phyloP scores from a whole-genome alignment of 2,797 vertebrate species.

The Natrix natrix region DNA sequence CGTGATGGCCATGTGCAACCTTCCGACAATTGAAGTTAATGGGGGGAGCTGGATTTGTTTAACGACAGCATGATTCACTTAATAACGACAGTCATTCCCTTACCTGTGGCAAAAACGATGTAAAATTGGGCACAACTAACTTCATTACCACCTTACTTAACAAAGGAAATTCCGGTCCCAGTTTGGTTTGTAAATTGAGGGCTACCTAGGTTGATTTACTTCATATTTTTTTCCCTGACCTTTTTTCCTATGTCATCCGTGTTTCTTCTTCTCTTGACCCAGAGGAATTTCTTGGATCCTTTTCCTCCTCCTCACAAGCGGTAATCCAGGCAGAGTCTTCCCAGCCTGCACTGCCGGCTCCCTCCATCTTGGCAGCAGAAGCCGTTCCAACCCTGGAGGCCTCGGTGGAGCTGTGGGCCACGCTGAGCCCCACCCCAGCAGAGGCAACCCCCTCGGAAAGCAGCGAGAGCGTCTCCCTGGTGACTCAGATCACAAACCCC shows the following conservation, averaged over 20 bases:
- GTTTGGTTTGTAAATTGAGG: background rate
- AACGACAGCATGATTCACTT: background rate
- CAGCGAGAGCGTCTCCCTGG: constrained; percentile 88
- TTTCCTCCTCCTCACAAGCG: constrained; percentile 74
- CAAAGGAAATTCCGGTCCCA: background rate
- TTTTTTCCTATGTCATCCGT: background rate
- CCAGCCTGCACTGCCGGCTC: constrained; percentile 58
- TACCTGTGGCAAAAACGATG: background rate
- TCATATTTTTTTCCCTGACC: no score
- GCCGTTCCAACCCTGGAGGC: constrained; percentile 57
- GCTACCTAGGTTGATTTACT: no score
- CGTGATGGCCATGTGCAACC: background rate
- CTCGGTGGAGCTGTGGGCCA: constrained; percentile 64
- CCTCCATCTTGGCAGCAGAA: constrained; percentile 16
- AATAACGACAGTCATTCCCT: background rate
- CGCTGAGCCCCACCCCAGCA: constrained; percentile 45
- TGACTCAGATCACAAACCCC: constrained; percentile 85
- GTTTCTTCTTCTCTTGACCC: constrained; percentile 42
- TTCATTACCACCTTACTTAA: background rate
- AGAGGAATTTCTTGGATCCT: constrained; percentile 85
- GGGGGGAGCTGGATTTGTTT: background rate
- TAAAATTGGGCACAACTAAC: background rate
- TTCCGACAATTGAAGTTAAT: background rate
- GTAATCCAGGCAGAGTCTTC: constrained; percentile 68
- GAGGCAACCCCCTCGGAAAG: constrained; percentile 83